Percentiles rank a stretch among this genome's conserved stretches.
Evolutionary conservation across 1,140 invertebrate genomes (phyloP).

Genomic region (Oryctes rhinoceros): DNA sequence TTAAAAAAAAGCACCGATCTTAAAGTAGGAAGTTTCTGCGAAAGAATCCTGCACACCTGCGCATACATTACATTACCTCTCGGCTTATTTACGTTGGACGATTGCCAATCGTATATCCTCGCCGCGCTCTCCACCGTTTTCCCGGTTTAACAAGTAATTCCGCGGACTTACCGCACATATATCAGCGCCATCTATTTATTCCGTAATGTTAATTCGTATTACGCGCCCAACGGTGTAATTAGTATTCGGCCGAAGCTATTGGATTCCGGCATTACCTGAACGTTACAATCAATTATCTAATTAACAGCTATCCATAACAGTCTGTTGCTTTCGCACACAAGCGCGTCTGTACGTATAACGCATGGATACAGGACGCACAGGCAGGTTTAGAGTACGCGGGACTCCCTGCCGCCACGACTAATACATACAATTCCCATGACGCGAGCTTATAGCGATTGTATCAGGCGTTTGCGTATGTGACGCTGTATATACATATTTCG

Average conservation of each 20-base stretch:
- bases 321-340: constrained; percentile 1
- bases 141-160: background rate
- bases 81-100: constrained; percentile 19
- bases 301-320: constrained; percentile 37
- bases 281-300: constrained; percentile 36
- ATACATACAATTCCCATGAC: no score
- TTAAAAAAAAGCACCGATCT: background rate
- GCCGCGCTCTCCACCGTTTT: no score
- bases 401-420: no score
- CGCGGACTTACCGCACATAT: constrained; percentile 12
- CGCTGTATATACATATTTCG: no score
- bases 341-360: background rate
- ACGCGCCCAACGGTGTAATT: constrained; percentile 15
- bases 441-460: no score
- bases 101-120: background rate
- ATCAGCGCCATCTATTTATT: constrained; percentile 25
- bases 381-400: no score
- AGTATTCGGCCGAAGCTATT: constrained; percentile 27
- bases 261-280: constrained; percentile 35
- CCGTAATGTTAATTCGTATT: constrained; percentile 23
- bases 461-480: no score
- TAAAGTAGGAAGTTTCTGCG: constrained; percentile 9
- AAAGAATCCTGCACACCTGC: constrained; percentile 1
- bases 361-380: no score
- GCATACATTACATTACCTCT: background rate